Conservation (phyloP, 2,888 invertebrate genomes). For the Azorinus chamasolen region DNA sequence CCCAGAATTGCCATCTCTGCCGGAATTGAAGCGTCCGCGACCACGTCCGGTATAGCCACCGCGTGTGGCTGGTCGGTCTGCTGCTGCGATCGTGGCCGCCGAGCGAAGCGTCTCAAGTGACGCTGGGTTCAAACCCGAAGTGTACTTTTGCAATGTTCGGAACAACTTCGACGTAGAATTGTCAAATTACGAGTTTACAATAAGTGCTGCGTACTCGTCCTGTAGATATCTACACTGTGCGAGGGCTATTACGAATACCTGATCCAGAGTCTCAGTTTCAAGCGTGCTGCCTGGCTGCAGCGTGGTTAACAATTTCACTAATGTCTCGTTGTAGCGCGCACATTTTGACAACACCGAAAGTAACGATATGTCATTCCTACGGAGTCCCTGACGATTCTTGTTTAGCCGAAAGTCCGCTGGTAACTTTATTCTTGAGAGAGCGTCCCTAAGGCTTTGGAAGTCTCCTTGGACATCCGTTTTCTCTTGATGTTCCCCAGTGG, state of each 20-base stretch:
- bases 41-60: neutral
- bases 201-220: constrained; percentile 37
- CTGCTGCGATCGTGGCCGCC: neutral
- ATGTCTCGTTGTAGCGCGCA: no score
- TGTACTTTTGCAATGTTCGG: constrained; percentile 3
- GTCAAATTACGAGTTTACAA: constrained; percentile 41
- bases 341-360: no score
- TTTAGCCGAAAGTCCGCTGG: neutral
- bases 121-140: constrained; percentile 15
- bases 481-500: neutral
- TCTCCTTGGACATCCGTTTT: constrained; percentile 14
- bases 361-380: no score
- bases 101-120: neutral
- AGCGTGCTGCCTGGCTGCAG: no score
- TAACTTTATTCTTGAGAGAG: constrained; percentile 9
- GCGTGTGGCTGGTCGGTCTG: neutral
- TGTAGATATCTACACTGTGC: constrained; percentile 6
- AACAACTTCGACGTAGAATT: constrained; percentile 9
- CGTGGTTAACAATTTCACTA: no score
- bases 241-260: no score
- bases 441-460: neutral
- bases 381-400: no score
- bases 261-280: no score
- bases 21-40: neutral
- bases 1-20: neutral